These are phyloP conservation scores for Gallinago nigripennis DNA, from an alignment of 2,797 vertebrate genomes.

Conservation along the genomic window DNA sequence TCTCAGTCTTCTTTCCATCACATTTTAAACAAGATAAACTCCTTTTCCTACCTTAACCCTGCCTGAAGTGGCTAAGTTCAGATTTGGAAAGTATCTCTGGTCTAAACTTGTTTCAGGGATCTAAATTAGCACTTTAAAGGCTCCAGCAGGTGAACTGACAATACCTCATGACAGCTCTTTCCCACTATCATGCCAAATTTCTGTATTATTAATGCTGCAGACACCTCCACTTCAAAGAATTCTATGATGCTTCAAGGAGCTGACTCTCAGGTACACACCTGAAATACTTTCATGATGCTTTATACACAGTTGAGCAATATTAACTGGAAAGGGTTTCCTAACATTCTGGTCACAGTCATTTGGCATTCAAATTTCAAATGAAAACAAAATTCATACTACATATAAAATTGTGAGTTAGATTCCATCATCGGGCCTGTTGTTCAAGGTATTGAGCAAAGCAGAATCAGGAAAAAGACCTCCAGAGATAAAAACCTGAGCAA, in stretches of 20 bases:
- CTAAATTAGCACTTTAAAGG: conserved; percentile 41
- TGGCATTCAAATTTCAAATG: background rate
- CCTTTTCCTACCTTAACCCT: background rate
- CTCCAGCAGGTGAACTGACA: background rate
- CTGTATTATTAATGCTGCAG: conserved; percentile 3
- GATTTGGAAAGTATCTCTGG: background rate
- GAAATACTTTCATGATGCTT: background rate
- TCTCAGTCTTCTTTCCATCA: background rate
- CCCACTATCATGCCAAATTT: background rate
- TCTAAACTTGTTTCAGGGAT: background rate
- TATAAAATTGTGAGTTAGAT: background rate
- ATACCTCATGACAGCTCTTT: background rate
- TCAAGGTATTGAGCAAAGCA: background rate
- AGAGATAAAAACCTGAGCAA: background rate
- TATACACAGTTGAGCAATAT: background rate
- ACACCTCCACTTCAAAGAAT: conserved; percentile 12
- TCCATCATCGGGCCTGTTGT: background rate
- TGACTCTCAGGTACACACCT: background rate
- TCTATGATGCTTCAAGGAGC: background rate
- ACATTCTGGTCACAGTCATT: background rate
- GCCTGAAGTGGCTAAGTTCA: background rate
- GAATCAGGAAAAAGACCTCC: background rate
- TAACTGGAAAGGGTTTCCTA: background rate
- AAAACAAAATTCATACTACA: background rate
- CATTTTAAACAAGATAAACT: background rate